Evolutionary conservation across 2,797 vertebrate genomes (phyloP), one percentile per base, ranked within the genome.

Genomic region (Hoplostethus atlanticus): DNA sequence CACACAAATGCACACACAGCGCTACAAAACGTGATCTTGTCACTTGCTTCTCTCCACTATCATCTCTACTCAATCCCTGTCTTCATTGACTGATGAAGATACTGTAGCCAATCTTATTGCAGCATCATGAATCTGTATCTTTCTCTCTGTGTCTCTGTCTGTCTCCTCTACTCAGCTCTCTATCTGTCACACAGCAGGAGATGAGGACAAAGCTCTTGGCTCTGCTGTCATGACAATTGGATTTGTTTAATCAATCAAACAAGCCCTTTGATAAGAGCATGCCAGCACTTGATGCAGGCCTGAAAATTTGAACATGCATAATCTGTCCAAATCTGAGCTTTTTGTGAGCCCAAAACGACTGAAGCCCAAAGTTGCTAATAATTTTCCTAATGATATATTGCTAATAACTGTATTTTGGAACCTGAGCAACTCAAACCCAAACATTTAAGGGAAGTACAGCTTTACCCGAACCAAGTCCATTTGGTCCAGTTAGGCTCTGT

Each of bases 231-330:
- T 68, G 60, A 74, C 71, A 64, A 52, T 78, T 72, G 57, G 78
- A 85, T 84, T 80, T 30, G 72, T 78, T 57, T 59, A 77, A 76
- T 67, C 21, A 86, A 75, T 73, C 10, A 73, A 73, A 80, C 50
- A 12, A 79, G 42, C 65, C 56, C 48, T 78, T 70, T 68, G 71
- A 50, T 3, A 10, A 65, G 8, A 64, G 16, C 48, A 12, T 0
- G 12, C 17, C 1, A 34, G 4, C 31, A 5, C 13, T 34, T 2
- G 11, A 34, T 17, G 4, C 8, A 17, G 46, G 46, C 46, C 16
- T 5, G 16, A 16, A 16, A 5, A 4, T 47, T 15, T 16, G 11
- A 47, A 47, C 46, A 15, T 6, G 7, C 16, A 47, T n/a, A 16
- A 47, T 47, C 46, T 47, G 46, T n/a, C n/a, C 47, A 7, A 17